Evolutionary conservation across 1,140 invertebrate species (phyloP).

Genomic region (Medauroidea extradentata): DNA sequence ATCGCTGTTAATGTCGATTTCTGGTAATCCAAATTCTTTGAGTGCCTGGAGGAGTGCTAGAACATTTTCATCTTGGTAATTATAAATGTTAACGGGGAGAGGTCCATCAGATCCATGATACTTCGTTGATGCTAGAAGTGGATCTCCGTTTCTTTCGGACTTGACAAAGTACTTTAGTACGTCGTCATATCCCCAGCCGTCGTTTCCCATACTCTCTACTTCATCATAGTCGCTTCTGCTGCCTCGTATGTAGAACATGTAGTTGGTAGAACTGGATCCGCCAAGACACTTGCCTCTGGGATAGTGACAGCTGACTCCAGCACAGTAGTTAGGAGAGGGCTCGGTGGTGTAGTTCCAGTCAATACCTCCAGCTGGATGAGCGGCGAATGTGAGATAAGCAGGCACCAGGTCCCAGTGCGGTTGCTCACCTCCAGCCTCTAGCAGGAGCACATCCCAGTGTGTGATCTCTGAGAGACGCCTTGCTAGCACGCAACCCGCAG

Average conservation of each 20-base stretch:
- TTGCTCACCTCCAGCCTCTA: slow-evolving; percentile 46
- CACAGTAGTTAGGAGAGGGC: neutral
- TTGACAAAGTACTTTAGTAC: slow-evolving; percentile 69
- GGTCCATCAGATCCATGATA: slow-evolving; percentile 53
- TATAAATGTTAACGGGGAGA: slow-evolving; percentile 50
- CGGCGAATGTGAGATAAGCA: neutral
- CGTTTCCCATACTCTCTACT: slow-evolving; percentile 64
- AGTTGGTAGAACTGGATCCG: slow-evolving; percentile 75
- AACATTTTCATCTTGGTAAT: slow-evolving; percentile 49
- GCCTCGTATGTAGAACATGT: slow-evolving; percentile 82
- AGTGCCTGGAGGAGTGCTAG: slow-evolving; percentile 59
- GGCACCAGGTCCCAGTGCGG: neutral
- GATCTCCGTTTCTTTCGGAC: slow-evolving; percentile 49
- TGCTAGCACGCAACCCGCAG: neutral
- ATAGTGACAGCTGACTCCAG: slow-evolving; percentile 47
- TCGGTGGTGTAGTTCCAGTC: neutral
- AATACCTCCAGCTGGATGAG: neutral
- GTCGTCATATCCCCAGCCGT: slow-evolving; percentile 68
- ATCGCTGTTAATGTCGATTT: slow-evolving; percentile 61
- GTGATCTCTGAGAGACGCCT: slow-evolving; percentile 34
- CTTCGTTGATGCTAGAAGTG: slow-evolving; percentile 39
- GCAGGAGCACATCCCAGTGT: slow-evolving; percentile 39
- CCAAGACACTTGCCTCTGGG: slow-evolving; percentile 62
- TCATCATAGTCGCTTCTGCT: slow-evolving; percentile 69
- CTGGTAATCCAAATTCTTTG: slow-evolving; percentile 51